Conservation (phyloP, 1,140 invertebrate genomes). For the Drosophila kohkoa region DNA sequence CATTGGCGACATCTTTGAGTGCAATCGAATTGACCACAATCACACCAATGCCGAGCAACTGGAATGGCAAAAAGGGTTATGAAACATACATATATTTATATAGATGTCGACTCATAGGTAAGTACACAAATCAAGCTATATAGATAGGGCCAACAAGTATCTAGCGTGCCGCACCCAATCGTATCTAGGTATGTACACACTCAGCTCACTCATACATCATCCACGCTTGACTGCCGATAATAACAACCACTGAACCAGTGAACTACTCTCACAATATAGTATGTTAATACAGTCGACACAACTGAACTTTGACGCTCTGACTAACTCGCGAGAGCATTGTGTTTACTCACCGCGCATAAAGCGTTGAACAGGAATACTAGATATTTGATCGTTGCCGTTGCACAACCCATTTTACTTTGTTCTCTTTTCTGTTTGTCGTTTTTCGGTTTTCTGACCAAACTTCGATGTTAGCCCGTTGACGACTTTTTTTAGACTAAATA, state of each 20-base stretch:
- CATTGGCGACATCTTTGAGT: constrained; percentile 38
- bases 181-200: not conserved
- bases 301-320: constrained; percentile 32
- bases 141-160: constrained; percentile 5
- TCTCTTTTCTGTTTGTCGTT: not conserved
- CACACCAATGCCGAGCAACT: constrained; percentile 64
- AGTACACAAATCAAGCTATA: not conserved
- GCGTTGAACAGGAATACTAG: constrained; percentile 67
- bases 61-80: constrained; percentile 1
- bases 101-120: constrained; percentile 1
- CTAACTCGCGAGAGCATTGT: constrained; percentile 19
- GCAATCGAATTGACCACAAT: constrained; percentile 56
- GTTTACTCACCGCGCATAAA: constrained; percentile 68
- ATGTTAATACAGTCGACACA: not conserved
- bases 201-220: constrained; percentile 23
- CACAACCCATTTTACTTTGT: constrained; percentile 63
- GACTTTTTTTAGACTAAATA: constrained; percentile 48
- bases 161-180: constrained; percentile 20
- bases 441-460: constrained; percentile 1
- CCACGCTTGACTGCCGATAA: constrained; percentile 31
- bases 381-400: constrained; percentile 64
- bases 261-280: not conserved
- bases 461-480: constrained; percentile 35
- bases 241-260: constrained; percentile 13
- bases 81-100: not conserved